These are phyloP conservation scores for Hydrotaea diabolus DNA, from an alignment of 2,888 invertebrate species.

Conservation along the genomic window DNA sequence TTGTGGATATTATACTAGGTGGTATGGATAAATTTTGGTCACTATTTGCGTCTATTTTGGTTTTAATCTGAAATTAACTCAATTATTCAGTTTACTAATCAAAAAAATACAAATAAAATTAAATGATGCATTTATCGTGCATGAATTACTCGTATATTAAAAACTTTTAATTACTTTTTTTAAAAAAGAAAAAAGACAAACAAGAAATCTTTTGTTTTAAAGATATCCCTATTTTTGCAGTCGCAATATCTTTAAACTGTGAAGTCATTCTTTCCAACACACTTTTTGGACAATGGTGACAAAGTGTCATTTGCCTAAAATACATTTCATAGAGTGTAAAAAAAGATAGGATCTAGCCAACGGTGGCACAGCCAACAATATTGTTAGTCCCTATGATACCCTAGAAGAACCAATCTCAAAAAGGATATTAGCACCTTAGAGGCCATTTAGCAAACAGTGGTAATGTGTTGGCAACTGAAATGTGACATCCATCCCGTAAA, in stretches of 20 bases:
- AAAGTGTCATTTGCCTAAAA: background rate
- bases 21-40: too few species aligned
- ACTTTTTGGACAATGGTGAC: background rate
- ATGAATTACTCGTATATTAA: too few species aligned
- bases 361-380: background rate
- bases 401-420: background rate
- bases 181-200: too few species aligned
- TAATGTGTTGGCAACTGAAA: slow-evolving; percentile 16
- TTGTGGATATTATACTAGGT: too few species aligned
- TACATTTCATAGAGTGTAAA: background rate
- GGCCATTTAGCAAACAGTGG: background rate
- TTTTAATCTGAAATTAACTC: too few species aligned
- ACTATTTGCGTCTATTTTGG: too few species aligned
- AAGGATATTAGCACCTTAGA: slow-evolving; percentile 62
- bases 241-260: background rate
- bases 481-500: slow-evolving; percentile 3
- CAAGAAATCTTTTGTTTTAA: too few species aligned
- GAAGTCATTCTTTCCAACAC: background rate
- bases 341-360: background rate
- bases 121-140: too few species aligned
- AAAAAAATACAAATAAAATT: too few species aligned
- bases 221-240: too few species aligned
- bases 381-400: background rate
- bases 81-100: too few species aligned
- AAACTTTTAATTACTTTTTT: too few species aligned